Base-by-base conservation (phyloP, 2,113 vertebrate species). In the Tachycineta bicolor region DNA sequence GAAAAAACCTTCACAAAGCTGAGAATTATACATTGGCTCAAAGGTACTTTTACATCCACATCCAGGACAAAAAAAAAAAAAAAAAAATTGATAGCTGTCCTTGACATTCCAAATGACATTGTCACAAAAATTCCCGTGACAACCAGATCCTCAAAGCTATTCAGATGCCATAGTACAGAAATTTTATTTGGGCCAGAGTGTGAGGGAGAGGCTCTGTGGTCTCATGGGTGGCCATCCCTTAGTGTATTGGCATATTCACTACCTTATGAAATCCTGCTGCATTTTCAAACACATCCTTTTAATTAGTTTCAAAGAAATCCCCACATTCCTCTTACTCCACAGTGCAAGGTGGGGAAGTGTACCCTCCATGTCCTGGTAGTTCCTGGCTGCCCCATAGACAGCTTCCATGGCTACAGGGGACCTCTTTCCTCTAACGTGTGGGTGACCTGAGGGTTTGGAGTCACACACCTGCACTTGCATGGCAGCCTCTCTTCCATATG, bases 391-490 rank as follows among this genome's bases (percentile, higher is more conserved):
- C 25, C 55, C 62, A 73, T 31, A 74, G 12, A 2, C 33, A 59
- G 10, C 33, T 87, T 65, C 26, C 6, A 5, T 12, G 24, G 39
- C 55, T 44, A 2, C 23, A 65, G 16, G 10, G 9, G 2, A 47
- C 8, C 4, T 70, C 29, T 44, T 86, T 49, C 43, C 59, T 74
- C 69, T 29, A 31, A 1, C 0, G 0, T 11, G 9, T 16, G 37
- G 15, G 14, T 56, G n/a, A 62, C 28, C 55, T 43, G 41, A 39
- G 29, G 18, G 41, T 52, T 74, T 23, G 22, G 10, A 21, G 37
- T 62, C 50, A 34, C 12, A 5, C 21, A 53, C 22, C 43, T 82
- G 31, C 37, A 8, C 37, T 44, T 33, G 16, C 41, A 29, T 8
- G 19, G 34, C 28, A 25, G 8, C 33, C 74, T 70, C 89, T 77